Percentiles rank a stretch among this genome's conserved stretches.
Conservation (phyloP, 2,888 invertebrate species). For the Conchocele bisecta region DNA sequence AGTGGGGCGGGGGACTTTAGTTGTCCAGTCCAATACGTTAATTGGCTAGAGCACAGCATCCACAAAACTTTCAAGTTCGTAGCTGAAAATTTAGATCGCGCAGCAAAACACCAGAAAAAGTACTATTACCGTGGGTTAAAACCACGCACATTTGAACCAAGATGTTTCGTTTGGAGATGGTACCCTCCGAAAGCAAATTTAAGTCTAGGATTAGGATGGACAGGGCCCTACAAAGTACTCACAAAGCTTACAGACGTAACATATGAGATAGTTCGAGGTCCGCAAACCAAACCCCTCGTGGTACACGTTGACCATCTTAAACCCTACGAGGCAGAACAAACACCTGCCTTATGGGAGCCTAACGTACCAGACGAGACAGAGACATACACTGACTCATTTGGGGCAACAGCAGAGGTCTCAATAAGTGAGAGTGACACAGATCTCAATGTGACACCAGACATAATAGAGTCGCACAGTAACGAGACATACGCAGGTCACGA, state of each 20-base stretch:
- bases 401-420: too few relatives aligned
- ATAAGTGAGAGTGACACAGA: too few relatives aligned
- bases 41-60: background rate
- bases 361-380: too few relatives aligned
- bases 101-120: conserved; percentile 17
- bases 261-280: conserved; percentile 1
- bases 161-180: conserved; percentile 23
- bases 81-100: background rate
- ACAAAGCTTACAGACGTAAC: conserved; percentile 3
- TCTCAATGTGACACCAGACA: too few relatives aligned
- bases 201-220: conserved; percentile 5
- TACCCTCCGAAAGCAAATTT: conserved; percentile 11
- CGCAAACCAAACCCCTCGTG: background rate
- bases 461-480: too few relatives aligned
- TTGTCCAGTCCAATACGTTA: background rate
- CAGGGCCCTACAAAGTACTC: conserved; percentile 13
- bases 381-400: too few relatives aligned
- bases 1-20: background rate
- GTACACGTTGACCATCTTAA: conserved; percentile 35
- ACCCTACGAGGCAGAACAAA: background rate
- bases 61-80: background rate
- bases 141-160: conserved; percentile 1
- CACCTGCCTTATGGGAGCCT: background rate
- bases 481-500: too few relatives aligned
- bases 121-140: conserved; percentile 16